Conservation (phyloP, 1,140 invertebrate genomes). For the Argopecten irradians region DNA sequence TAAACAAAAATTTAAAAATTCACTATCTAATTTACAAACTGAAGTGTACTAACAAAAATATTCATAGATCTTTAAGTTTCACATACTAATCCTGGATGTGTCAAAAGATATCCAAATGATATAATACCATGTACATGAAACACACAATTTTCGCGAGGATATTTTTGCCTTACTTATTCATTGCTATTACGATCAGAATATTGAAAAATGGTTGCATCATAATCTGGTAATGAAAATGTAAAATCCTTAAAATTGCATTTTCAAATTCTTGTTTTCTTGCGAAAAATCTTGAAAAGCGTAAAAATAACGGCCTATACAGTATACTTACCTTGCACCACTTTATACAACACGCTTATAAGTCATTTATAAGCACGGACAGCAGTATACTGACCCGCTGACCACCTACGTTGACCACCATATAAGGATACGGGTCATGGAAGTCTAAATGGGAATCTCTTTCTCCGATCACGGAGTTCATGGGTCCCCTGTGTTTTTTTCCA, state of each 20-base stretch:
- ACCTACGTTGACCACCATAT: slow-evolving; percentile 96
- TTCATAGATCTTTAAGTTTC: too few species aligned
- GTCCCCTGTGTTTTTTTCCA: slow-evolving; percentile 88
- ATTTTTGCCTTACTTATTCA: too few species aligned
- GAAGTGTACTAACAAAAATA: too few species aligned
- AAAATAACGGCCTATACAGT: neutral
- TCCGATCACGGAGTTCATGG: slow-evolving; percentile 93
- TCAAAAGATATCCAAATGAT: too few species aligned
- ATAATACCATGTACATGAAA: too few species aligned
- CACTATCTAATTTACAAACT: too few species aligned
- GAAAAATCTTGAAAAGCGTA: neutral
- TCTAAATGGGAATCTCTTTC: slow-evolving; percentile 83
- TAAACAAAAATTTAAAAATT: too few species aligned
- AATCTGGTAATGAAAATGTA: too few species aligned
- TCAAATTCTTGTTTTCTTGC: neutral
- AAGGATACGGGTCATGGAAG: slow-evolving; percentile 91
- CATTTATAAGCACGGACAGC: slow-evolving; percentile 92
- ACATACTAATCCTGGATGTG: too few species aligned
- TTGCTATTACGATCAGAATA: too few species aligned
- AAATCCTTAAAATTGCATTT: neutral
- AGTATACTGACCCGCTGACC: slow-evolving; percentile 98
- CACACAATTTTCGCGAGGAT: too few species aligned
- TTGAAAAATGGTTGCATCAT: too few species aligned
- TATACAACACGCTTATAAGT: slow-evolving; percentile 93
- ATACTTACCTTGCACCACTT: slow-evolving; percentile 89